Evolutionary conservation across 2,888 invertebrate genomes (phyloP).

Genomic region (Drosophila neotestacea): DNA sequence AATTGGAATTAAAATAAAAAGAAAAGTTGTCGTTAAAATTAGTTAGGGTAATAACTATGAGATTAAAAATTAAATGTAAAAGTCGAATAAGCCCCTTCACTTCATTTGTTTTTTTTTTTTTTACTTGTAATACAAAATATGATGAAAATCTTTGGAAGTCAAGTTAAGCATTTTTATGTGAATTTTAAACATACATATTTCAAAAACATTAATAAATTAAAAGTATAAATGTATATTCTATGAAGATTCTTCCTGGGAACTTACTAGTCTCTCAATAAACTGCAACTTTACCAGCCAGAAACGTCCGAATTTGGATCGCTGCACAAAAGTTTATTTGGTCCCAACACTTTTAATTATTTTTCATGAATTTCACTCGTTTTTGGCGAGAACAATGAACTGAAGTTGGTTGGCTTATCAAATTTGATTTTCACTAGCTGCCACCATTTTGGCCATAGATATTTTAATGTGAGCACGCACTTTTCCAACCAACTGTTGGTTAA

Average conservation of each 20-base stretch:
- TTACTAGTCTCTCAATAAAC: slow-evolving; percentile 60
- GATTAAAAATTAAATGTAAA: slow-evolving; percentile 3
- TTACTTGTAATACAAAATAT: too few species aligned
- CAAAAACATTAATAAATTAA: not conserved
- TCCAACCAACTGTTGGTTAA: slow-evolving; percentile 42
- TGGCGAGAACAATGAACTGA: slow-evolving; percentile 51
- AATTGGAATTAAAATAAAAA: slow-evolving; percentile 24
- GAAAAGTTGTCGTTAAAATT: slow-evolving; percentile 20
- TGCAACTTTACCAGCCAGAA: slow-evolving; percentile 45
- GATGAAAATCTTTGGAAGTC: not conserved
- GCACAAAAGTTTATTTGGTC: slow-evolving; percentile 34
- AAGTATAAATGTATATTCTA: not conserved
- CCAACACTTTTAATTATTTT: slow-evolving; percentile 11
- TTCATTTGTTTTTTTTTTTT: too few species aligned
- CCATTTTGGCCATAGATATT: slow-evolving; percentile 47
- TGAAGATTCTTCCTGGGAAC: slow-evolving; percentile 15
- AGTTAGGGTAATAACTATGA: slow-evolving; percentile 6
- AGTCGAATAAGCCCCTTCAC: not conserved
- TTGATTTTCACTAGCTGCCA: slow-evolving; percentile 68
- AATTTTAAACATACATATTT: too few species aligned
- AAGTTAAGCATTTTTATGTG: not conserved
- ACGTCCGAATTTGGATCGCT: slow-evolving; percentile 46
- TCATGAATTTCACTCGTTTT: slow-evolving; percentile 36
- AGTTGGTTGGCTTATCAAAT: slow-evolving; percentile 48
- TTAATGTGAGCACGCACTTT: slow-evolving; percentile 54